Percentiles rank a stretch among this genome's conserved stretches.
These are phyloP conservation scores for Helobdella robusta DNA, from an alignment of 2,888 invertebrate genomes.

Conservation along the genomic window DNA sequence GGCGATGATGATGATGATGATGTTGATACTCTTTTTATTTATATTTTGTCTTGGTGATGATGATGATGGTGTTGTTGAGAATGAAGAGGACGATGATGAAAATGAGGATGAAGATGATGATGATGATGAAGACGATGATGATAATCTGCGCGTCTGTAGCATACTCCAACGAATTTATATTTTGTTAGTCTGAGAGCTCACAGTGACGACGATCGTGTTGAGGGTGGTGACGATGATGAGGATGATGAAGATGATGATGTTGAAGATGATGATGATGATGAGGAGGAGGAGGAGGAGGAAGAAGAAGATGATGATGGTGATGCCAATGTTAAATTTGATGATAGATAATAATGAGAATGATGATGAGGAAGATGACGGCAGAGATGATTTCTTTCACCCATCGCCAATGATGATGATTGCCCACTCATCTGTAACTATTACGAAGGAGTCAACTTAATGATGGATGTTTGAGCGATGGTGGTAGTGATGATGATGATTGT, in stretches of 20 bases:
- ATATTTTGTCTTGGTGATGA: too few relatives aligned
- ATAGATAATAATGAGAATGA: not conserved
- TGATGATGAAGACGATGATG: slow-evolving; percentile 3
- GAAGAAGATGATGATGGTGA: slow-evolving; percentile 4
- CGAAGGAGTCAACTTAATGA: too few relatives aligned
- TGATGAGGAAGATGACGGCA: not conserved
- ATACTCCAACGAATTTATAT: too few relatives aligned
- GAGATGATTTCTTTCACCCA: not conserved
- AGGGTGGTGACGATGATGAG: not conserved
- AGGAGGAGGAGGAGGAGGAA: slow-evolving; percentile 4
- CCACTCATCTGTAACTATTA: too few relatives aligned
- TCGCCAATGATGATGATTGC: not conserved
- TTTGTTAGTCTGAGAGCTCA: too few relatives aligned
- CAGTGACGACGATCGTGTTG: not conserved
- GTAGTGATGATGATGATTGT: not conserved
- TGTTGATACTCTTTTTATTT: too few relatives aligned
- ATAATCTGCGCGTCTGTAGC: too few relatives aligned
- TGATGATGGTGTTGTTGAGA: too few relatives aligned
- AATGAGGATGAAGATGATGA: not conserved
- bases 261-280: slow-evolving; percentile 8
- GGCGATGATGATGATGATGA: too few relatives aligned
- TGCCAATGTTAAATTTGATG: not conserved
- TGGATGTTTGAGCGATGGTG: not conserved
- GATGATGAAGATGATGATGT: slow-evolving; percentile 10
- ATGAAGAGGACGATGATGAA: too few relatives aligned